A percentile compares a stretch with the other conserved stretches of the same genome.
Conservation (phyloP, 2,113 vertebrate species). For the Geococcyx californianus region DNA sequence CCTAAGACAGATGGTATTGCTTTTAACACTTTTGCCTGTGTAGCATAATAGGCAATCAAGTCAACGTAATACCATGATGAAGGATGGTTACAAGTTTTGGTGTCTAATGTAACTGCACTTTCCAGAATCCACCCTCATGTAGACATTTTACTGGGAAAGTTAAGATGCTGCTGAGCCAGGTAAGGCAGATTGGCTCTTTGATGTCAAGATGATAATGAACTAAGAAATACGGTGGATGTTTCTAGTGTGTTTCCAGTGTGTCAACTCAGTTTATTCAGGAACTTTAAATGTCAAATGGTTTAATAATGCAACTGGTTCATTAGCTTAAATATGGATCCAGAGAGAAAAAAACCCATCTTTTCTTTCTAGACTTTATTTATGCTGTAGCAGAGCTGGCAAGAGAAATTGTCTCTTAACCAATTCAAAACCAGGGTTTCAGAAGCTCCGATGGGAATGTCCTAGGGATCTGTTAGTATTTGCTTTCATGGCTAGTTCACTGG, state of each 20-base stretch:
- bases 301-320: neutral
- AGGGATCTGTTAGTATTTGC: neutral
- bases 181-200: neutral
- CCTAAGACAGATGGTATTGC: neutral
- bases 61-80: neutral
- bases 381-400: neutral
- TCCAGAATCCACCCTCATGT: neutral
- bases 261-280: neutral
- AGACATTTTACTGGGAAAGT: neutral
- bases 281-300: neutral
- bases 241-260: neutral
- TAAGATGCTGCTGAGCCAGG: neutral
- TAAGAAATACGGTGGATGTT: neutral
- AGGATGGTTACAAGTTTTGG: neutral
- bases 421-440: neutral
- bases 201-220: neutral
- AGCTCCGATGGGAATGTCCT: neutral
- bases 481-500: neutral
- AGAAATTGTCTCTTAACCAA: neutral
- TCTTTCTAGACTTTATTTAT: neutral
- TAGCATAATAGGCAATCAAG: neutral
- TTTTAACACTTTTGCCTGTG: neutral
- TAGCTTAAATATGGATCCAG: neutral
- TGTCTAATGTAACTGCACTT: neutral
- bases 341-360: neutral